A percentile compares a stretch with the other conserved stretches of the same genome.
Evolutionary conservation across 92 coral and sea anemone species (phyloP).

Genomic region (Actinostola sp.): DNA sequence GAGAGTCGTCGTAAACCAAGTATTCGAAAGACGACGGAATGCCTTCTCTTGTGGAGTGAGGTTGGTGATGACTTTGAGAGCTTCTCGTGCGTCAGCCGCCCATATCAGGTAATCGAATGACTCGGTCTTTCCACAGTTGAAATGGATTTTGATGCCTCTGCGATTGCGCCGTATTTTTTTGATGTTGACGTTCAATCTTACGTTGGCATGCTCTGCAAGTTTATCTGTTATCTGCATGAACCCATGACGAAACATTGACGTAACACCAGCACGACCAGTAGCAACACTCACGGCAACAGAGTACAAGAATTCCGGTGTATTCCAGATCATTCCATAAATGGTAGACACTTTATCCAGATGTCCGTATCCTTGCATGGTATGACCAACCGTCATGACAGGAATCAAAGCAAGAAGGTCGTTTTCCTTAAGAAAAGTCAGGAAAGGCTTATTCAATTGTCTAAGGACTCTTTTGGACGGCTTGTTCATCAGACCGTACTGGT

Average conservation of each 20-base stretch:
- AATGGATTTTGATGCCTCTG: not conserved
- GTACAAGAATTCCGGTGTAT: conserved; percentile 38
- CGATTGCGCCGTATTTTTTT: not conserved
- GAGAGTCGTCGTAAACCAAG: conserved; percentile 6
- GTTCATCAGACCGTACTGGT: conserved; percentile 39
- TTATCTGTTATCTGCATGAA: conserved; percentile 36
- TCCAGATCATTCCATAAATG: conserved; percentile 55
- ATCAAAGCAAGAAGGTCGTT: conserved; percentile 23
- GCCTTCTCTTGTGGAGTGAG: not conserved
- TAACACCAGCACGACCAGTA: conserved; percentile 7
- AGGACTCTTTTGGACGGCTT: conserved; percentile 30
- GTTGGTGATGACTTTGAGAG: not conserved
- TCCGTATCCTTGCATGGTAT: conserved; percentile 53
- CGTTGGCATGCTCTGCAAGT: conserved; percentile 3
- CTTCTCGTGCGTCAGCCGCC: conserved; percentile 22
- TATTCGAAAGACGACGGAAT: not conserved
- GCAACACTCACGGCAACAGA: conserved; percentile 1
- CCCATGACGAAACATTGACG: conserved; percentile 35
- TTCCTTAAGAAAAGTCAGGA: conserved; percentile 20
- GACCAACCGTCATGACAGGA: conserved; percentile 26
- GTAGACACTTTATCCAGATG: conserved; percentile 45
- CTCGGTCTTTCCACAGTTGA: not conserved
- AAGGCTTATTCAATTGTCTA: conserved; percentile 13
- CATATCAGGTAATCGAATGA: conserved; percentile 8
- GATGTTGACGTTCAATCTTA: not conserved